A percentile compares a stretch with the other conserved stretches of the same genome.
Conservation (phyloP, 2,113 vertebrate genomes). For the Nesospiza acunhae region DNA sequence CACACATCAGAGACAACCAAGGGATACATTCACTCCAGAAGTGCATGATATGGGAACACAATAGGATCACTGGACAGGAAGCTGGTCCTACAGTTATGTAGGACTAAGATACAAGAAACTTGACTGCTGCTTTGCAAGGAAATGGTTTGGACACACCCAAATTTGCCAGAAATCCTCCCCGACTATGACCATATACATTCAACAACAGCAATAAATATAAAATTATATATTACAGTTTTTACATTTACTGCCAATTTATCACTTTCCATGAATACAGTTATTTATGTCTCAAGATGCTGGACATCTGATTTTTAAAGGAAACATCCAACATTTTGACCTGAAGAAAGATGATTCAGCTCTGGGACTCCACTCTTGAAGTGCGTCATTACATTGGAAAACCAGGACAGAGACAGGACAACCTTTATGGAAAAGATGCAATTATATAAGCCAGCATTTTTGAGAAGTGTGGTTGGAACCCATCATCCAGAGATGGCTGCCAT, state of each 20-base stretch:
- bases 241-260: background rate
- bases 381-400: background rate
- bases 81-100: background rate
- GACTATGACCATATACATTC: background rate
- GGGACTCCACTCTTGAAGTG: background rate
- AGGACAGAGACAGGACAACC: background rate
- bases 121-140: background rate
- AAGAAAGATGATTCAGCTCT: background rate
- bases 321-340: background rate
- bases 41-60: rapidly evolving
- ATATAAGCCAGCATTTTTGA: background rate
- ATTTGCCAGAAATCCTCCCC: background rate
- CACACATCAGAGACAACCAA: background rate
- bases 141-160: background rate
- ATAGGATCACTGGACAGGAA: background rate
- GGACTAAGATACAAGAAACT: background rate
- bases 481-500: rapidly evolving
- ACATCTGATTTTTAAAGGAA: background rate
- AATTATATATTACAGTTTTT: background rate
- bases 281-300: background rate
- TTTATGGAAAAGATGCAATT: background rate
- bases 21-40: background rate
- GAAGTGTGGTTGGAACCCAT: background rate
- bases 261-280: background rate
- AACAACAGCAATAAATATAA: background rate